Conservation (phyloP, 1,140 invertebrate species). For the Neoseiulus cucumeris region DNA sequence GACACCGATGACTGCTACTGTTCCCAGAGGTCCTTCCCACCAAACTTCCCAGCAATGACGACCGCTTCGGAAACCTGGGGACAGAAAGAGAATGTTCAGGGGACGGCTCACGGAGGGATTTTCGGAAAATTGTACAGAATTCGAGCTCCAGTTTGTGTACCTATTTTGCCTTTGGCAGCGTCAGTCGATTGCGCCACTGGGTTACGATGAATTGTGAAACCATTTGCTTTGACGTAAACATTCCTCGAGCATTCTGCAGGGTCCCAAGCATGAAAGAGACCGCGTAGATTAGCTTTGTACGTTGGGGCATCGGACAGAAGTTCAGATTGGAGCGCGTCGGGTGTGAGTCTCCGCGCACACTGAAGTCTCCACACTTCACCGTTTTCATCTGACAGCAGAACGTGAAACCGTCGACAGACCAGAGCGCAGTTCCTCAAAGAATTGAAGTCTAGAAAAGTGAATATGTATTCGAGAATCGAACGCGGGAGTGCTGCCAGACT, state of each 20-base stretch:
- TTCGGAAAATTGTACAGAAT: slow-evolving; percentile 11
- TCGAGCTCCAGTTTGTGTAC: slow-evolving; percentile 13
- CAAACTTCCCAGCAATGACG: slow-evolving; percentile 95
- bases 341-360: slow-evolving; percentile 61
- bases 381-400: slow-evolving; percentile 74
- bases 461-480: slow-evolving; percentile 73
- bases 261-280: slow-evolving; percentile 90
- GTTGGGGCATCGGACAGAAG: slow-evolving; percentile 66
- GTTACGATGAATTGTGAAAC: slow-evolving; percentile 90
- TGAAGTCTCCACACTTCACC: slow-evolving; percentile 85
- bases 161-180: slow-evolving; percentile 76
- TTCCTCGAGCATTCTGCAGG: slow-evolving; percentile 89
- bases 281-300: slow-evolving; percentile 81
- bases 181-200: slow-evolving; percentile 97
- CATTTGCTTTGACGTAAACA: slow-evolving; percentile 89
- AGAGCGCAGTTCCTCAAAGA: slow-evolving; percentile 70
- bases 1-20: slow-evolving; percentile 82
- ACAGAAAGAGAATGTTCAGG: neutral
- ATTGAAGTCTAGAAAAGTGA: slow-evolving; percentile 68
- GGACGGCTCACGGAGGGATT: too few species aligned
- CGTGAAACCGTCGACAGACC: slow-evolving; percentile 83
- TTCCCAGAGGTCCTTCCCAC: slow-evolving; percentile 93
- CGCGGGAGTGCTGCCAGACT: slow-evolving; percentile 34
- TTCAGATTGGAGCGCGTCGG: slow-evolving; percentile 66
- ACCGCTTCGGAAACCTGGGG: slow-evolving; percentile 58